Conservation (phyloP, 2,888 invertebrate genomes). For the Notodonta dromedarius region DNA sequence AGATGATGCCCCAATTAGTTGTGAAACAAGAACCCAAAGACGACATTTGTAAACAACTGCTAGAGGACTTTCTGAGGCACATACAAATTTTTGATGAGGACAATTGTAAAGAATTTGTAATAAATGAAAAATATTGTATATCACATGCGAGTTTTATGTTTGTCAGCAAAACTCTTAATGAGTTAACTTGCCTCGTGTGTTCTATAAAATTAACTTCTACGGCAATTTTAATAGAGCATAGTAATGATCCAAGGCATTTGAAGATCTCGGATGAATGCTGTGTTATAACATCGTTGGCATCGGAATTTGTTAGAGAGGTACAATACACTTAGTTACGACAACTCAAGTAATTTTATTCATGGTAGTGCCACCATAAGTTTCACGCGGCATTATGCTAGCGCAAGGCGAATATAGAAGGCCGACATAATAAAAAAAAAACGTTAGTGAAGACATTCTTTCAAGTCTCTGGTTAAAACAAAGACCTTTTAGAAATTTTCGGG, state of each 20-base stretch:
- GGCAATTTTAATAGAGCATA: no score
- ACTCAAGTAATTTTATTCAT: no score
- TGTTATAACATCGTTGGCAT: constrained; percentile 39
- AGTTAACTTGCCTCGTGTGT: not conserved
- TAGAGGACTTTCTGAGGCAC: not conserved
- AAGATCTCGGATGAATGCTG: constrained; percentile 12
- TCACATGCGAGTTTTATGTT: not conserved
- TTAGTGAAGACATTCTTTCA: no score
- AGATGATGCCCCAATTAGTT: no score
- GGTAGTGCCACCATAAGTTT: no score
- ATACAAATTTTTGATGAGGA: not conserved
- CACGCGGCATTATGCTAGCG: no score
- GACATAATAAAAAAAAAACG: no score
- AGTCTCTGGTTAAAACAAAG: no score
- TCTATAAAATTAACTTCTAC: not conserved
- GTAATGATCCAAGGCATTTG: not conserved
- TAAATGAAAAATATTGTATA: constrained; percentile 5
- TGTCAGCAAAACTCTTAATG: not conserved
- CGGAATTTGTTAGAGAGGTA: constrained; percentile 63
- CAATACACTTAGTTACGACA: no score
- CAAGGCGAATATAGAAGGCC: no score
- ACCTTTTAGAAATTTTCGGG: no score
- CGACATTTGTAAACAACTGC: not conserved
- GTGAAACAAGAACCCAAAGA: not conserved
- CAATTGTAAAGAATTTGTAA: not conserved